A percentile compares a stretch with the other conserved stretches of the same genome.
Conservation (phyloP, 2,113 vertebrate genomes). For the Rana temporaria region DNA sequence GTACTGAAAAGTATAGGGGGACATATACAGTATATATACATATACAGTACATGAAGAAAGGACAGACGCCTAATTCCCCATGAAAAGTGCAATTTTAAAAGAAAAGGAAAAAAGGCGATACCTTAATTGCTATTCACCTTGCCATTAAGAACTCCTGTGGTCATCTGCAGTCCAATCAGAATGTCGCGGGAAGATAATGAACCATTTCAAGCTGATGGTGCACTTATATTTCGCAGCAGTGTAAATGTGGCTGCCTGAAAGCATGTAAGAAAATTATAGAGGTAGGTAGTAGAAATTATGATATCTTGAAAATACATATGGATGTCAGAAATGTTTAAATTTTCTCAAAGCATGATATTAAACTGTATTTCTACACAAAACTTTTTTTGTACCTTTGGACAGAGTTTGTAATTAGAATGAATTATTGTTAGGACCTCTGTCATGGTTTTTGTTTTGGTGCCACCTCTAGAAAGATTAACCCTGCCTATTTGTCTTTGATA, state of each 20-base stretch:
- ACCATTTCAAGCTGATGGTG: neutral
- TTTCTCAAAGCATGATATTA: neutral
- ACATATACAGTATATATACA: too few species aligned
- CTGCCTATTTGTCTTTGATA: too few species aligned
- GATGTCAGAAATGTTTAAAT: neutral
- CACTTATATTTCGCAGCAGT: neutral
- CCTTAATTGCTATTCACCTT: neutral
- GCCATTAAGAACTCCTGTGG: neutral
- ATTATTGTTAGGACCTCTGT: too few species aligned
- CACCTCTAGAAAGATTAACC: too few species aligned
- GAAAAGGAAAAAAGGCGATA: neutral
- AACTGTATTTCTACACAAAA: too few species aligned
- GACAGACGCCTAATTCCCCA: neutral
- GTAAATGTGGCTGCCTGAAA: neutral
- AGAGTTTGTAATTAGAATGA: too few species aligned
- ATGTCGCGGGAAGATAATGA: neutral
- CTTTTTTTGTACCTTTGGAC: too few species aligned
- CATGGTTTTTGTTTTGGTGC: too few species aligned
- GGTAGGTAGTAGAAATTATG: neutral
- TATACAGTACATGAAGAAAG: neutral
- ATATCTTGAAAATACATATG: neutral
- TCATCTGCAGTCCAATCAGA: slow-evolving; percentile 5
- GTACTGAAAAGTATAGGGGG: neutral
- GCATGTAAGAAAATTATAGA: slow-evolving; percentile 10
- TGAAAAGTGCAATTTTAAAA: neutral